Evolutionary conservation across 2,888 invertebrate genomes (phyloP).

Genomic region (Gonocerus acuteangulatus): DNA sequence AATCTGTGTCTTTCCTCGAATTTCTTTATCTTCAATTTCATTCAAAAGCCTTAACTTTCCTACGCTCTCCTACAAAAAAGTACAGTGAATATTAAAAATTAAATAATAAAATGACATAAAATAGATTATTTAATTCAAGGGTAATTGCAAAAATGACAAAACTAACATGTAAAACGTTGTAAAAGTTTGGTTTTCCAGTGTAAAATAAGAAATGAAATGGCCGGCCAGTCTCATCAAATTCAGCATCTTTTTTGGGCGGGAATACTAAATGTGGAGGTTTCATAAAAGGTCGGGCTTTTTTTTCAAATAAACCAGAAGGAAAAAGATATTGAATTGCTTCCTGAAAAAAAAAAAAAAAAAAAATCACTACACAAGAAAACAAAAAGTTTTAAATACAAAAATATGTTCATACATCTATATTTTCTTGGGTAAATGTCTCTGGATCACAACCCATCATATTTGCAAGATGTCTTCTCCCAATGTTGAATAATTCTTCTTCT

Average conservation of each 20-base stretch:
- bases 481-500: slow-evolving; percentile 71
- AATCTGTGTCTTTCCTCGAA: neutral
- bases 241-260: slow-evolving; percentile 73
- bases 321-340: slow-evolving; percentile 88
- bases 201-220: slow-evolving; percentile 90
- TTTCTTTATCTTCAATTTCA: slow-evolving; percentile 54
- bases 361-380: neutral
- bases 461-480: slow-evolving; percentile 91
- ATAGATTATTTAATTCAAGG: neutral
- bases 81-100: slow-evolving; percentile 31
- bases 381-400: too few relatives aligned
- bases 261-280: slow-evolving; percentile 81
- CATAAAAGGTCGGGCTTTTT: slow-evolving; percentile 80
- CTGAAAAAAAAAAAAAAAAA: slow-evolving; percentile 46
- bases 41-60: slow-evolving; percentile 59
- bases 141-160: neutral
- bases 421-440: slow-evolving; percentile 76
- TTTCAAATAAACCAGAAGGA: slow-evolving; percentile 85
- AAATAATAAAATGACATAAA: neutral
- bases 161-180: slow-evolving; percentile 70
- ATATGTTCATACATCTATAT: slow-evolving; percentile 61
- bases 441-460: slow-evolving; percentile 98
- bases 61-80: slow-evolving; percentile 52
- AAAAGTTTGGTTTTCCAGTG: slow-evolving; percentile 79
- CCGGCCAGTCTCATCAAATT: slow-evolving; percentile 83